Base-by-base conservation (phyloP, 2,797 vertebrate genomes). In the Hozukius guyotensis region DNA sequence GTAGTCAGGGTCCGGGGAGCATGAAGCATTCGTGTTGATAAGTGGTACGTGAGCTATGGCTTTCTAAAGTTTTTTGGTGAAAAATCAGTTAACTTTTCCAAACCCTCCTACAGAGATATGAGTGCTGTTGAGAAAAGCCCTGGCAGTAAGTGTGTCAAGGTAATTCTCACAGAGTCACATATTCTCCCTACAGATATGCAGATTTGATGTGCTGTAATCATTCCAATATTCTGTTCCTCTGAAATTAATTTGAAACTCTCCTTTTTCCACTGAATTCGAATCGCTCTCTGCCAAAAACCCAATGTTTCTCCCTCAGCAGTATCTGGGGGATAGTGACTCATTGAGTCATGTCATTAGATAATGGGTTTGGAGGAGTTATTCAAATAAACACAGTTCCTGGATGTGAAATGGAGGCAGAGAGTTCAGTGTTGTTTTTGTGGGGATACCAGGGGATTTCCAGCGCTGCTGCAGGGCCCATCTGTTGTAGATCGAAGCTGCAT, bases 341-440 rank as follows among this genome's bases (percentile, higher is more conserved):
- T 87, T 85, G 87, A 93, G 85, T 90, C 87, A 89, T 90, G 88
- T 91, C 92, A 93, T 91, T 93, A 91, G 89, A 93, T 92, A 92
- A 92, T 92, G 89, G 87, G 56, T 90, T 90, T 86, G 82, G 87
- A 91, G 89, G 81, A 86, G 89, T 85, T 89, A 87, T 87, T 93
- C 88, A 92, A 91, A 93, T 87, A 90, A 94, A 93, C 89, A 89
- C 90, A 88, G 73, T 88, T 90, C 82, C 90, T 90, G 78, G 80
- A 88, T 87, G 84, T 89, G 84, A 88, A 89, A 84, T 86, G 86
- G 83, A 92, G 84, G 82, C 75, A 67, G 78, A 73, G 49, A 78
- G 79, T 78, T 84, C 73, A 60, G 72, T 27, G 84, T 75, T 86
- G 75, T 81, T 90, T 91, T 80, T 72, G 74, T 72, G 86, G 78